A percentile compares a stretch with the other conserved stretches of the same genome.
Conservation (phyloP, 2,797 vertebrate genomes). For the Coreius guichenoti region DNA sequence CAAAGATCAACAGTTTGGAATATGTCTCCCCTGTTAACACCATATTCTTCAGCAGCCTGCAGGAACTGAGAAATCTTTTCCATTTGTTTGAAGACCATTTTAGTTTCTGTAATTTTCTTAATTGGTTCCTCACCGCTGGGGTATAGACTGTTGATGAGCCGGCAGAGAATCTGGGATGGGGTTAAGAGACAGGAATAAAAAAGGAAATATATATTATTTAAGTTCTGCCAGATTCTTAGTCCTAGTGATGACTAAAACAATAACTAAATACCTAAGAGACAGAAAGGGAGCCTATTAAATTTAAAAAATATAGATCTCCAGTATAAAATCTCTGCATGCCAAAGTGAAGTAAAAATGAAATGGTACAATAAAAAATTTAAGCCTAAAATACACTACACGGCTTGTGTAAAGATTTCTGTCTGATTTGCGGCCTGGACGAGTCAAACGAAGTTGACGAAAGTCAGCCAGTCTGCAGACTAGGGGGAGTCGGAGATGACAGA, state of each 20-base stretch:
- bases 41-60: conserved; percentile 84
- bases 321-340: neutral
- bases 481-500: neutral
- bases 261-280: neutral
- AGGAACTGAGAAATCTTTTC: conserved; percentile 89
- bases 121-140: conserved; percentile 83
- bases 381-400: neutral
- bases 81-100: conserved; percentile 91
- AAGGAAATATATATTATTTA: neutral
- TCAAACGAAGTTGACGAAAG: neutral
- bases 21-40: conserved; percentile 85
- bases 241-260: neutral
- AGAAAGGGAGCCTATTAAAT: neutral
- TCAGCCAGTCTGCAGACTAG: neutral
- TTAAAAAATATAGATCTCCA: neutral
- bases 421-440: neutral
- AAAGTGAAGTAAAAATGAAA: too few species aligned
- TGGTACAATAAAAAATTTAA: too few species aligned
- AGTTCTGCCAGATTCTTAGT: neutral
- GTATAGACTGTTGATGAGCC: conserved; percentile 87
- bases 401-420: neutral
- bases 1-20: conserved; percentile 89
- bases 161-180: conserved; percentile 81
- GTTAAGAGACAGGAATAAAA: neutral
- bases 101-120: conserved; percentile 85